These are phyloP conservation scores for Pangasius macronema DNA, from an alignment of 2,797 vertebrate species.

Conservation along the genomic window DNA sequence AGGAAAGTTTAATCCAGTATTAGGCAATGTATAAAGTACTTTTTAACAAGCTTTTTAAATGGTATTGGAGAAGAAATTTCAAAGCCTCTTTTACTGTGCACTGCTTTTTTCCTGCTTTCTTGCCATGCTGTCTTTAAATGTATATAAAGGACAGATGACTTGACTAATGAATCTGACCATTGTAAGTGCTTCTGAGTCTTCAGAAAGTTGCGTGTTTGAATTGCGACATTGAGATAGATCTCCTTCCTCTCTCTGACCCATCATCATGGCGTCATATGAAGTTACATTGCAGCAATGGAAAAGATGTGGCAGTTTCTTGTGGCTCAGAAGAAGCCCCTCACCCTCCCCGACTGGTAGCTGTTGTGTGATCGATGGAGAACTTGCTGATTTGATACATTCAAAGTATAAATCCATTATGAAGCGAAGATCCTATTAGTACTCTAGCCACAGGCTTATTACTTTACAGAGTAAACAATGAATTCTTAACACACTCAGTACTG, in stretches of 20 bases:
- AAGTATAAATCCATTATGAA: background rate
- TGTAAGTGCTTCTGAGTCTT: background rate
- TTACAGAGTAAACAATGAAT: background rate
- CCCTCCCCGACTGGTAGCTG: background rate
- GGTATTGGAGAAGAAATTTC: background rate
- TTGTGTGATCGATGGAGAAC: background rate
- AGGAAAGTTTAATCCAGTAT: background rate
- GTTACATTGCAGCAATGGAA: background rate
- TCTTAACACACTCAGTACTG: background rate
- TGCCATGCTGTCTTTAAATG: background rate
- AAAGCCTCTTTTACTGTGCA: background rate
- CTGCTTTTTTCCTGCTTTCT: background rate
- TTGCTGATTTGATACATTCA: background rate
- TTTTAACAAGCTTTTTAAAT: background rate
- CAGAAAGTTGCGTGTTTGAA: background rate
- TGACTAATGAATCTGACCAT: background rate
- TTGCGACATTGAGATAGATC: background rate
- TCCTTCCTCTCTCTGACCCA: background rate
- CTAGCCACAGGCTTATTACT: background rate
- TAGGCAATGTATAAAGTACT: background rate
- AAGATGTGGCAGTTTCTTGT: background rate
- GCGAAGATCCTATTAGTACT: background rate
- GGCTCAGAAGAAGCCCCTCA: background rate
- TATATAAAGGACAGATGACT: background rate
- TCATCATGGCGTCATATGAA: background rate